These are phyloP conservation scores for Eublepharis macularius DNA, from an alignment of 2,113 vertebrate genomes.

Conservation along the genomic window DNA sequence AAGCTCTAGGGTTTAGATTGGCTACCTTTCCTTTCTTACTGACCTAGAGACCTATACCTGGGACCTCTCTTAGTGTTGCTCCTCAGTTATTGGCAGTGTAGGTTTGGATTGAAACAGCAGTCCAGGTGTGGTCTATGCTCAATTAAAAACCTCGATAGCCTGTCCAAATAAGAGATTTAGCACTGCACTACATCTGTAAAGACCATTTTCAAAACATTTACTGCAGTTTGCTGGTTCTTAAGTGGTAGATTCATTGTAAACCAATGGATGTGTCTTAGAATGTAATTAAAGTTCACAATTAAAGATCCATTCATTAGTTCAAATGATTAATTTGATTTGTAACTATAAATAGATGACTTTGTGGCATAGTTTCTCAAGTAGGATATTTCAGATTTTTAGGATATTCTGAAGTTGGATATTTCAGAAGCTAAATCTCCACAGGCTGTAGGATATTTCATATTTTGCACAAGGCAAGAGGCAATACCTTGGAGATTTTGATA, in stretches of 20 bases:
- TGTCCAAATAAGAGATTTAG: not conserved
- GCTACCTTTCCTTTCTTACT: too few species aligned
- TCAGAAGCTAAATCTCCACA: too few species aligned
- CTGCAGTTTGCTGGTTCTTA: not conserved
- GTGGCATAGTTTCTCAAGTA: not conserved
- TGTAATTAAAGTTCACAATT: not conserved
- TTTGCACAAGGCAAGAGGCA: too few species aligned
- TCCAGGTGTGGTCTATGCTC: not conserved
- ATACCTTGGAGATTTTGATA: too few species aligned
- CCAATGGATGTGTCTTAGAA: not conserved
- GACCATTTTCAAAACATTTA: not conserved
- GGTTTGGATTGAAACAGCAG: not conserved
- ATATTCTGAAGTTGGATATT: too few species aligned
- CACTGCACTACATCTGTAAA: not conserved
- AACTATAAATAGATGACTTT: not conserved
- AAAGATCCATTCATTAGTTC: not conserved
- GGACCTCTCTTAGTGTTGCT: not conserved
- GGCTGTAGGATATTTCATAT: not conserved
- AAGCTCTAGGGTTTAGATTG: too few species aligned
- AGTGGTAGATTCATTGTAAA: not conserved
- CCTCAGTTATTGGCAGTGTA: not conserved
- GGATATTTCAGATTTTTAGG: not conserved
- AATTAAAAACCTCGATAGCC: not conserved
- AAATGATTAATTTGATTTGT: not conserved
- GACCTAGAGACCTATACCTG: too few species aligned